Evolutionary conservation across 2,113 vertebrate genomes (phyloP).

Genomic region (Progne subis): DNA sequence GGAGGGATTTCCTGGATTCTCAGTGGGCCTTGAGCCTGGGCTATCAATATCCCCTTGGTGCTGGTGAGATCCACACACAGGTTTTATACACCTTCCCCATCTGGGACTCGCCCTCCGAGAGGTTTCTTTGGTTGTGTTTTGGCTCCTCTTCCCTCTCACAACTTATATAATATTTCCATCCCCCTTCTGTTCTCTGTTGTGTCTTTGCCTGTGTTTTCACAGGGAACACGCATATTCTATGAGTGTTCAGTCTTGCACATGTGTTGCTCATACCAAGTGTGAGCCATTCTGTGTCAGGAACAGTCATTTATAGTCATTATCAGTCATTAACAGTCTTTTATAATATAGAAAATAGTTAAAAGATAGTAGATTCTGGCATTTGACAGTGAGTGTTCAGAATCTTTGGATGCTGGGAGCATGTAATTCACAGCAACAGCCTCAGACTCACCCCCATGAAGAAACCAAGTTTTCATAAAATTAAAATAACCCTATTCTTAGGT

Average conservation of each 20-base stretch:
- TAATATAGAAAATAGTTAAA: not conserved
- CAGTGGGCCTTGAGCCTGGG: not conserved
- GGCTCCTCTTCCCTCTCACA: not conserved
- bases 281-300: not conserved
- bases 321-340: not conserved
- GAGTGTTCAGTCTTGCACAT: not conserved
- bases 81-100: not conserved
- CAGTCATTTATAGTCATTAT: not conserved
- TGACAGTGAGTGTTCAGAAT: not conserved
- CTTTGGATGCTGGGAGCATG: not conserved
- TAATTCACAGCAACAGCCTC: not conserved
- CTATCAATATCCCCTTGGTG: too few species aligned
- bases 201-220: not conserved
- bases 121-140: not conserved
- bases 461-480: not conserved
- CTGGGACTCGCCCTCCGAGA: not conserved
- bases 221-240: not conserved
- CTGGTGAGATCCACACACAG: not conserved
- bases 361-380: not conserved
- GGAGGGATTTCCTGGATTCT: not conserved
- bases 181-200: not conserved
- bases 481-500: not conserved
- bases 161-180: not conserved
- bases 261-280: not conserved
- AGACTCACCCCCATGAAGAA: not conserved